Evolutionary conservation across 2,113 vertebrate genomes (phyloP).

Genomic region (Erythrocebus patas): DNA sequence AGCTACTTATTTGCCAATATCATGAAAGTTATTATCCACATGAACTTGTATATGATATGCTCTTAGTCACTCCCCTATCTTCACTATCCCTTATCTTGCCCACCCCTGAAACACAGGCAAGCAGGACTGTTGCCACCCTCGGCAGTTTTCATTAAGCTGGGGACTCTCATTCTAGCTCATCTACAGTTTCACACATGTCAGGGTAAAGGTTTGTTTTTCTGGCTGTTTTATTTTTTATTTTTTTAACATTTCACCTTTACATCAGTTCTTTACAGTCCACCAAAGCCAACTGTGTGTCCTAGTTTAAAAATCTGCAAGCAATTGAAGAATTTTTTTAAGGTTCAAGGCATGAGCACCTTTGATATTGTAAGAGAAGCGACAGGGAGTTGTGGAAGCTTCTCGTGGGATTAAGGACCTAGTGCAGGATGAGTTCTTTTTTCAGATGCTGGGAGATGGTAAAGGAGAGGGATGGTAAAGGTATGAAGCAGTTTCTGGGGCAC

Average conservation of each 20-base stretch:
- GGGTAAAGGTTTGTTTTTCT: not conserved
- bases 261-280: not conserved
- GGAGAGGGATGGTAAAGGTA: not conserved
- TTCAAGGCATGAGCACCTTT: not conserved
- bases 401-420: not conserved
- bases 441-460: not conserved
- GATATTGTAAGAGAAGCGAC: not conserved
- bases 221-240: not conserved
- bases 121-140: rapidly evolving
- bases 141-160: not conserved
- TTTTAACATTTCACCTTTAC: not conserved
- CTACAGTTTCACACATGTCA: not conserved
- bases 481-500: not conserved
- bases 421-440: not conserved
- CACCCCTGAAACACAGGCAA: not conserved
- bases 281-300: not conserved
- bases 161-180: not conserved
- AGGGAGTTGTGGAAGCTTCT: not conserved
- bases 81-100: not conserved
- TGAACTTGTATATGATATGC: not conserved
- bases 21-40: too few species aligned
- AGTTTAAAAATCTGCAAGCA: not conserved
- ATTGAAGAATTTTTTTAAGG: not conserved
- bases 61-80: not conserved
- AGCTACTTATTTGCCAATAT: not conserved